These are phyloP conservation scores for Brachionus asplanchnoidis DNA, from an alignment of 1,140 invertebrate species.

Conservation along the genomic window DNA sequence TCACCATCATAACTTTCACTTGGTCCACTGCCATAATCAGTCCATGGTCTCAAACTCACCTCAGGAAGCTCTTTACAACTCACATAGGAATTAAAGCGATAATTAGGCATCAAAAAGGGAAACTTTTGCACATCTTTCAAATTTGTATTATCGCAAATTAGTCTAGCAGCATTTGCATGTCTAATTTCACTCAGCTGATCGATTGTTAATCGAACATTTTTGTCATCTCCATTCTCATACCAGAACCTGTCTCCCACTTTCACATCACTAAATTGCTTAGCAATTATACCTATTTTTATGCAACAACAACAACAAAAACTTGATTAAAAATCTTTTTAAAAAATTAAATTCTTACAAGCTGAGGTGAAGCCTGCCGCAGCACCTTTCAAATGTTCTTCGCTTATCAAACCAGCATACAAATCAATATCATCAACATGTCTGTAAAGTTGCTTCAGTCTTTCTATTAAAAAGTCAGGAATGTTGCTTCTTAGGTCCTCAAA, in stretches of 20 bases:
- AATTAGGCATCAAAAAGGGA: conserved; percentile 19
- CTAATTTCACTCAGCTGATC: background rate
- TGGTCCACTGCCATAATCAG: background rate
- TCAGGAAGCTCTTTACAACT: background rate
- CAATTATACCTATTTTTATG: conserved; percentile 65
- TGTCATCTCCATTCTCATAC: conserved; percentile 66
- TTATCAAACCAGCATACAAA: conserved; percentile 63
- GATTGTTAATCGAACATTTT: background rate
- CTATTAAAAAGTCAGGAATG: background rate
- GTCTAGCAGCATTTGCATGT: conserved; percentile 1
- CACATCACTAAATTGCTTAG: conserved; percentile 81
- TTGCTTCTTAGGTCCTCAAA: conserved; percentile 61
- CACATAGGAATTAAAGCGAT: background rate
- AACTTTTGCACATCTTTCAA: background rate
- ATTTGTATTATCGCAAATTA: conserved; percentile 23
- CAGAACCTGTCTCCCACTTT: conserved; percentile 88
- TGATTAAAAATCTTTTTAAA: background rate
- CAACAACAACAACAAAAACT: background rate
- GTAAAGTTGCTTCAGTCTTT: conserved; percentile 13
- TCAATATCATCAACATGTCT: conserved; percentile 44
- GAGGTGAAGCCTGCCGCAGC: conserved; percentile 89
- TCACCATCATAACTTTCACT: no score
- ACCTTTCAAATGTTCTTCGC: conserved; percentile 73
- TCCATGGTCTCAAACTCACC: background rate
- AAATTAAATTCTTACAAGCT: conserved; percentile 63